Conservation (phyloP, 1,140 invertebrate species). For the Zaprionus taronus region DNA sequence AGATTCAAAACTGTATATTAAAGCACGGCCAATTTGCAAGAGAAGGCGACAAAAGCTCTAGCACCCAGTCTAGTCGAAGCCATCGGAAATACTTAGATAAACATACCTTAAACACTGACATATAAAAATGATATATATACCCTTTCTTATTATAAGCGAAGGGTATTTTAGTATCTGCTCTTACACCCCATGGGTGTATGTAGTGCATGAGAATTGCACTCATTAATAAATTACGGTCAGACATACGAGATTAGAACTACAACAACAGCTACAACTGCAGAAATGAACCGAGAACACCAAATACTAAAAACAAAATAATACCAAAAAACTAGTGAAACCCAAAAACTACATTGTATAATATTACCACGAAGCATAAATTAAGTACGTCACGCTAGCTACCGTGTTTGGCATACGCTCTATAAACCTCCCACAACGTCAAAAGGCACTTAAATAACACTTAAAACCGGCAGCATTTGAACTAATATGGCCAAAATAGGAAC, state of each 20-base stretch:
- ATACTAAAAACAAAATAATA: conserved; percentile 14
- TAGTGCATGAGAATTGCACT: conserved; percentile 69
- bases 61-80: conserved; percentile 27
- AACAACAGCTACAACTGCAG: conserved; percentile 21
- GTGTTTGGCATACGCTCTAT: conserved; percentile 40
- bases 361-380: conserved; percentile 48
- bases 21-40: conserved; percentile 46
- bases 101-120: conserved; percentile 10
- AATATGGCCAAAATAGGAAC: conserved; percentile 16
- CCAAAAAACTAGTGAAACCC: conserved; percentile 12
- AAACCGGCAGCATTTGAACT: conserved; percentile 10
- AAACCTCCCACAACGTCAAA: conserved; percentile 28
- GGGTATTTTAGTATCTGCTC: conserved; percentile 67
- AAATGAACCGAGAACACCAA: conserved; percentile 43
- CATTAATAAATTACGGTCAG: conserved; percentile 40
- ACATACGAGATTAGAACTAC: conserved; percentile 38
- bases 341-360: conserved; percentile 47
- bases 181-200: conserved; percentile 77
- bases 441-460: conserved; percentile 12
- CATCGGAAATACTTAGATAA: conserved; percentile 59
- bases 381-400: conserved; percentile 43
- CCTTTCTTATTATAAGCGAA: conserved; percentile 12
- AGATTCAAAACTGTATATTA: conserved; percentile 53
- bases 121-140: conserved; percentile 1
- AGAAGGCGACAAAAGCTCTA: conserved; percentile 11